A percentile compares a stretch with the other conserved stretches of the same genome.
Conservation (phyloP, 2,888 invertebrate species). For the Liopterus haemorrhoidalis region DNA sequence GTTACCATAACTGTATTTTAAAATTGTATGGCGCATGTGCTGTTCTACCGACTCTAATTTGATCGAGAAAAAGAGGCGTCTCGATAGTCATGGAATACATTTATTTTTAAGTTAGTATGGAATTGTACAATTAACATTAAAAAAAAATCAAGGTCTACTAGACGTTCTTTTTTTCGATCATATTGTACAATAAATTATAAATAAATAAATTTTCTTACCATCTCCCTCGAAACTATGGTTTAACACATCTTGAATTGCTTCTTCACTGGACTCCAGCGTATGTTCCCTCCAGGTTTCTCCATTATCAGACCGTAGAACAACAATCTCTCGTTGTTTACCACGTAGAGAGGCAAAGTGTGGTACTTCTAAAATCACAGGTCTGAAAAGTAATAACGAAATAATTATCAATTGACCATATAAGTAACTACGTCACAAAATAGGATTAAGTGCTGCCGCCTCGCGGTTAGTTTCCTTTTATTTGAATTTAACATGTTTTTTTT, state of each 20-base stretch:
- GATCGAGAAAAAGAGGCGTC: too few relatives aligned
- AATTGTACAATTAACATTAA: too few relatives aligned
- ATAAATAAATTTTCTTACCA: conserved; percentile 49
- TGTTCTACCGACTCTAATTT: too few relatives aligned
- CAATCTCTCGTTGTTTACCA: conserved; percentile 92
- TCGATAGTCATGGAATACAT: too few relatives aligned
- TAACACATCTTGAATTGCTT: conserved; percentile 84
- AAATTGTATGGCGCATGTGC: too few relatives aligned
- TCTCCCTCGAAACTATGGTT: conserved; percentile 87
- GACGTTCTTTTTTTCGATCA: not conserved
- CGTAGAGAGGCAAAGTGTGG: conserved; percentile 95
- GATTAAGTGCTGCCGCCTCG: too few relatives aligned
- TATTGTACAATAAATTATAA: not conserved
- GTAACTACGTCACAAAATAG: too few relatives aligned
- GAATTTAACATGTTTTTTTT: too few relatives aligned
- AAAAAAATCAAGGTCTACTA: too few relatives aligned
- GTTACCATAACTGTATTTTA: too few relatives aligned
- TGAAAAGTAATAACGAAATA: conserved; percentile 41
- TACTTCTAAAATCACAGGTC: conserved; percentile 89
- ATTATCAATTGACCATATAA: not conserved
- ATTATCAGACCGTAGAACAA: conserved; percentile 92
- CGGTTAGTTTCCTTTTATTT: too few relatives aligned
- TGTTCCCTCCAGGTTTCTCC: conserved; percentile 99
- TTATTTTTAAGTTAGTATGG: too few relatives aligned
- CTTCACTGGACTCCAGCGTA: conserved; percentile 75